Percentiles rank a stretch among this genome's conserved stretches.
Evolutionary conservation across 2,888 invertebrate species (phyloP).

Genomic region (Acrobeloides nanus): DNA sequence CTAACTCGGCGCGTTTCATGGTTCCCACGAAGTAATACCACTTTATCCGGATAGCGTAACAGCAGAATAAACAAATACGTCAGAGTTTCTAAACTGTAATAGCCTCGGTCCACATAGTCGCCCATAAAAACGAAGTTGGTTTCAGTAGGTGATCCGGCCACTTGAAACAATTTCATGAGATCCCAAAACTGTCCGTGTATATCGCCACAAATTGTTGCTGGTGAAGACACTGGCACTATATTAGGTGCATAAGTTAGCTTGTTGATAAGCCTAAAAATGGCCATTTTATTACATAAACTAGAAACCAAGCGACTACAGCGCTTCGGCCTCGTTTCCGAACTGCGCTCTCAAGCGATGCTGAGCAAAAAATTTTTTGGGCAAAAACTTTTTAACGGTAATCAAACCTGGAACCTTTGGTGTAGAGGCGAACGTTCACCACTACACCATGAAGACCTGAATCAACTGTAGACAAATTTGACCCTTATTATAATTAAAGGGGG

Average conservation of each 20-base stretch:
- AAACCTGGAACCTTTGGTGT: too few species aligned
- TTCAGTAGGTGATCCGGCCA: constrained; percentile 72
- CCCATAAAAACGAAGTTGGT: constrained; percentile 94
- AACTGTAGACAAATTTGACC: too few species aligned
- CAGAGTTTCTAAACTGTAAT: constrained; percentile 63
- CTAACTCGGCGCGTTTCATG: constrained; percentile 98
- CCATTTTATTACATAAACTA: background rate
- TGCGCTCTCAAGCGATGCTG: too few species aligned
- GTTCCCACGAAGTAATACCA: constrained; percentile 87
- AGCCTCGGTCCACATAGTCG: constrained; percentile 87
- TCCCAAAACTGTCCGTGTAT: constrained; percentile 92
- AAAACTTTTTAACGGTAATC: too few species aligned
- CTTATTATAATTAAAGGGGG: too few species aligned
- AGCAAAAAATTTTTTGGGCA: too few species aligned
- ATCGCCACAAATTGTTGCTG: constrained; percentile 97
- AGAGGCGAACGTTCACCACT: too few species aligned
- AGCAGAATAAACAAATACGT: constrained; percentile 26
- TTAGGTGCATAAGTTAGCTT: constrained; percentile 88
- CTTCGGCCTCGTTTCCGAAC: too few species aligned
- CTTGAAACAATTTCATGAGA: constrained; percentile 82
- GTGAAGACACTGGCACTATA: constrained; percentile 90
- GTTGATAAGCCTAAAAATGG: constrained; percentile 26
- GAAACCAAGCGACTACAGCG: too few species aligned
- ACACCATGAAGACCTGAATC: too few species aligned
- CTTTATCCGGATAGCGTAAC: constrained; percentile 70